Conservation (phyloP, 2,797 vertebrate genomes). For the Myiotriccus ornatus region DNA sequence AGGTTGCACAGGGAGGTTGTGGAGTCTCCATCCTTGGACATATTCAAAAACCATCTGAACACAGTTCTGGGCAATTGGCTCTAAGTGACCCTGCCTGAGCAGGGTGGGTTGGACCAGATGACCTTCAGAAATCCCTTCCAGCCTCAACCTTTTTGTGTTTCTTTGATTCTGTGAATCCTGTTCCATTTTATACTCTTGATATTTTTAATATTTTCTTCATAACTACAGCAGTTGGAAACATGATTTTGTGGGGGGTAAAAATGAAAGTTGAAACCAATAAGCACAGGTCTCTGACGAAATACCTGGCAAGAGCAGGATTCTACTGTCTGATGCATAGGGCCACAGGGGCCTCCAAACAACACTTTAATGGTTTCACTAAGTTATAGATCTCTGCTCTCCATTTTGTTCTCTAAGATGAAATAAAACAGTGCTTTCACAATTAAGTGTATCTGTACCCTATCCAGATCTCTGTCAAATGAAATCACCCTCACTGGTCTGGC, state of each 20-base stretch:
- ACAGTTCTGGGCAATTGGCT: accelerated
- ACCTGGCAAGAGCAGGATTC: background rate
- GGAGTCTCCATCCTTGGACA: background rate
- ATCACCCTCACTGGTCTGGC: background rate
- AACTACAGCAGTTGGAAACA: background rate
- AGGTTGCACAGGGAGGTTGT: background rate
- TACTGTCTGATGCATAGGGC: background rate
- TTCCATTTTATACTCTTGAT: background rate
- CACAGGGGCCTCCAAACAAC: accelerated
- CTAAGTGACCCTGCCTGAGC: background rate
- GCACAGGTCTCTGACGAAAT: background rate
- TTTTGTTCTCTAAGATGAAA: background rate
- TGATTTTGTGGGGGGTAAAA: background rate
- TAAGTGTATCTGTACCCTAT: background rate
- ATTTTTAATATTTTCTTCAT: background rate
- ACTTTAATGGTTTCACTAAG: background rate
- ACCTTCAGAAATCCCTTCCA: background rate
- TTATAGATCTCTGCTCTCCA: background rate
- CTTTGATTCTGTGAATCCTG: background rate
- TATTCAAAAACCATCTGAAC: background rate
- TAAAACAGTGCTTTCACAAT: background rate
- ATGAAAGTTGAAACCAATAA: background rate
- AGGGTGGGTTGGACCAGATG: background rate
- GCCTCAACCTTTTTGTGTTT: background rate
- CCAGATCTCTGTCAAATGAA: conserved; percentile 8